Evolutionary conservation across 2,113 vertebrate species (phyloP).

Genomic region (Tapirus terrestris): DNA sequence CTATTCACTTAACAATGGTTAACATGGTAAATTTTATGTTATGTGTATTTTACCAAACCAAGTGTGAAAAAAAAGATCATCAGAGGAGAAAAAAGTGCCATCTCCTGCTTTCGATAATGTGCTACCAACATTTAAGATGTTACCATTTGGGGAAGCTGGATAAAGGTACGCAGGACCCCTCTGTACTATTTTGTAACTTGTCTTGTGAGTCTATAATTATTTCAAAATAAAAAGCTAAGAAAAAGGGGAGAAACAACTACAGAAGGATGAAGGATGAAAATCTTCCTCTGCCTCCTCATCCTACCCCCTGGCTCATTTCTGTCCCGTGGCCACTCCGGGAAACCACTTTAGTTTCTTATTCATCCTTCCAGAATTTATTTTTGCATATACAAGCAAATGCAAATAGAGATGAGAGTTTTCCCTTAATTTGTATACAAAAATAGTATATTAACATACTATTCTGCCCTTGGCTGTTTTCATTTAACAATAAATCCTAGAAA

Average conservation of each 20-base stretch:
- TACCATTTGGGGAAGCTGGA: too few relatives aligned
- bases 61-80: background rate
- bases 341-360: background rate
- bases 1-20: background rate
- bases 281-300: background rate
- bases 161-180: background rate
- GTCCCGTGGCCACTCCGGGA: too few relatives aligned
- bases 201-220: background rate
- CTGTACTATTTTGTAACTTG: background rate
- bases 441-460: background rate
- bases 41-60: background rate
- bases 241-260: background rate
- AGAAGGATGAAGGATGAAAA: too few relatives aligned
- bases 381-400: too few relatives aligned
- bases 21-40: background rate
- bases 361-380: background rate
- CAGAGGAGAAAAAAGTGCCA: background rate
- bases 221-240: background rate
- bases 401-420: background rate
- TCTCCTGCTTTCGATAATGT: background rate
- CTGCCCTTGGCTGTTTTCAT: background rate
- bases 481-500: background rate
- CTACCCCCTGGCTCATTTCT: background rate
- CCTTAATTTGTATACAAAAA: background rate
- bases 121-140: background rate